Conservation (phyloP, 2,888 invertebrate genomes). For the Lasius fuliginosus region DNA sequence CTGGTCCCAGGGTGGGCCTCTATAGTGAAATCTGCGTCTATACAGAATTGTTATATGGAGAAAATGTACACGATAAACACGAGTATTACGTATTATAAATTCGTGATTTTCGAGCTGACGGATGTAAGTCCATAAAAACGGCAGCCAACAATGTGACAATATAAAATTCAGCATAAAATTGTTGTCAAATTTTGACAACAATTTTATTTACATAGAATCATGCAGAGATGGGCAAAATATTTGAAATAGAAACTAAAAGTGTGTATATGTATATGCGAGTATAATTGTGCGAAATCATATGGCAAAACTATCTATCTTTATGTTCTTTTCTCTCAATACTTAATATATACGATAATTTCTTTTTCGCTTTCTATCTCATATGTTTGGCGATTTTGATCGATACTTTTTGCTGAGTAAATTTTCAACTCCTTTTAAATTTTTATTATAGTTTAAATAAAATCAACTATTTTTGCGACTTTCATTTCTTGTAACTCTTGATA, state of each 20-base stretch:
- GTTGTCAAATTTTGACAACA: too few species aligned
- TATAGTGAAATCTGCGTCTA: background rate
- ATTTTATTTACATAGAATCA: background rate
- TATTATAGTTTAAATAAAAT: background rate
- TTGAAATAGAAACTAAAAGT: background rate
- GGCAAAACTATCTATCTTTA: too few species aligned
- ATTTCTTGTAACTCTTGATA: background rate
- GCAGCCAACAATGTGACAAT: too few species aligned
- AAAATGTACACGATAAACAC: background rate
- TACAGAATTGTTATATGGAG: background rate
- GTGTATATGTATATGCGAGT: too few species aligned
- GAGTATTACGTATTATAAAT: background rate
- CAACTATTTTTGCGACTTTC: background rate
- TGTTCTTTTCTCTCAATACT: too few species aligned
- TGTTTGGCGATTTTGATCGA: background rate
- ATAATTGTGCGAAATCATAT: too few species aligned
- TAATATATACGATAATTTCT: background rate
- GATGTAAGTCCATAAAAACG: background rate
- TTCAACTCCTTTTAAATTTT: background rate
- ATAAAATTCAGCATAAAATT: too few species aligned
- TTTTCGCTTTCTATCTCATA: background rate
- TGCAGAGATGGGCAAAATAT: background rate
- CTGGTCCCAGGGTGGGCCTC: constrained; percentile 29
- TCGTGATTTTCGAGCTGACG: background rate
- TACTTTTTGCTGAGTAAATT: background rate